A percentile compares a stretch with the other conserved stretches of the same genome.
These are phyloP conservation scores for Martes martes DNA, from an alignment of 2,113 vertebrate species.

Conservation along the genomic window DNA sequence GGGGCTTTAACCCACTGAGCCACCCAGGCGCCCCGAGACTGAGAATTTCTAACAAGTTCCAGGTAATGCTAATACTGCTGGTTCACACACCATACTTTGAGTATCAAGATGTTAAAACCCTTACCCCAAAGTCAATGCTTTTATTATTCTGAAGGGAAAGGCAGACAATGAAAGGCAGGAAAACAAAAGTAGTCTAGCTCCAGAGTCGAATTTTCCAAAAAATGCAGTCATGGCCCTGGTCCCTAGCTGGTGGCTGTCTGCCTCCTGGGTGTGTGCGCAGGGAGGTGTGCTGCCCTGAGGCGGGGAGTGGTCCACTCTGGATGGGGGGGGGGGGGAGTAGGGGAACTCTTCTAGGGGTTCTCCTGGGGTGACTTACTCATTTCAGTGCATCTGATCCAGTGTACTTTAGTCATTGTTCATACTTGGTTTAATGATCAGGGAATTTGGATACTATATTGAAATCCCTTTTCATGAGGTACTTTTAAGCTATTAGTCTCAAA, in stretches of 20 bases:
- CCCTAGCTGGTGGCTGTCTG: not conserved
- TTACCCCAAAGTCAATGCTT: not conserved
- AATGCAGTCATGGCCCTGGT: not conserved
- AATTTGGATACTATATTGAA: not conserved
- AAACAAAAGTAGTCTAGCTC: not conserved
- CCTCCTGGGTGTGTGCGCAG: not conserved
- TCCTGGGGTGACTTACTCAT: not conserved
- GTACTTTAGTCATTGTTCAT: not conserved
- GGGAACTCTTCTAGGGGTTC: not conserved
- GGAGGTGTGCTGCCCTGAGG: not conserved
- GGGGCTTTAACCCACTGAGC: too few species aligned
- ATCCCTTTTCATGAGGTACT: not conserved
- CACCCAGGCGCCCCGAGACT: not conserved
- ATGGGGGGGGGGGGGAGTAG: not conserved
- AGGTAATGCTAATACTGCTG: not conserved
- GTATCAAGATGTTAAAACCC: not conserved
- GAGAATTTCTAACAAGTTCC: not conserved
- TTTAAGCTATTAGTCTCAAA: not conserved
- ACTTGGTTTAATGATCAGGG: not conserved
- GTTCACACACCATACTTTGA: not conserved
- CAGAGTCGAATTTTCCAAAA: not conserved
- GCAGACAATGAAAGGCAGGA: not conserved
- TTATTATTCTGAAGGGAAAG: not conserved
- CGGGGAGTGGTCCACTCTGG: not conserved
- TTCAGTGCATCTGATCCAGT: not conserved